phyloP scores from a whole-genome alignment of 53 echinoderm and acorn worm species.

The Pentamera pediparva region DNA sequence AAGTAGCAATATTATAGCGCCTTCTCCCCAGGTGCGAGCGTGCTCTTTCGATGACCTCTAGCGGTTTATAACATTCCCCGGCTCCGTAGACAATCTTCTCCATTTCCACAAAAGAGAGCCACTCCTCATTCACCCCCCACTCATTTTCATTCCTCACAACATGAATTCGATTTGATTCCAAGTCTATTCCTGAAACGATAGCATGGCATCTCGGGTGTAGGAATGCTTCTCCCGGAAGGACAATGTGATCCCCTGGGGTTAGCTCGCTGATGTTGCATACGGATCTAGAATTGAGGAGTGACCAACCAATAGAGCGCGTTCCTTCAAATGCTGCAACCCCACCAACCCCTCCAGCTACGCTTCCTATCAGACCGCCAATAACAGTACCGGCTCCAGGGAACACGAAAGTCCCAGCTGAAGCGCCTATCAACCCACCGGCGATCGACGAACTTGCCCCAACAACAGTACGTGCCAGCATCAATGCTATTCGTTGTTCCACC shows the following conservation, averaged over 20 bases:
- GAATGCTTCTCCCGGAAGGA: constrained; percentile 16
- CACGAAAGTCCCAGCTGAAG: not conserved
- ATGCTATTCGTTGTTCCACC: not conserved
- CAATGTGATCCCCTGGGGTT: constrained; percentile 36
- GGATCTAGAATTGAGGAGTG: too few species aligned
- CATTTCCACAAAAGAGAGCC: constrained; percentile 18
- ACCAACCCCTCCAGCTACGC: constrained; percentile 8
- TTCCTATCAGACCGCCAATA: not conserved
- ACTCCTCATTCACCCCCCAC: constrained; percentile 43
- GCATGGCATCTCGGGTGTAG: constrained; percentile 49
- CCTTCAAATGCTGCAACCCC: constrained; percentile 1
- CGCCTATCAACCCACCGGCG: not conserved
- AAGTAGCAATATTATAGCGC: constrained; percentile 1
- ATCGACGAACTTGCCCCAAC: not conserved
- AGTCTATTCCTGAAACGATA: constrained; percentile 13
- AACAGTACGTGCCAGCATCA: not conserved
- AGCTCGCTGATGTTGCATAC: too few species aligned
- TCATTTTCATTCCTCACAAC: constrained; percentile 42
- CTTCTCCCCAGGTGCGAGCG: not conserved
- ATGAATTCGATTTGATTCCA: not conserved
- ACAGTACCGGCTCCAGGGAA: not conserved
- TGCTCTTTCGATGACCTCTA: not conserved
- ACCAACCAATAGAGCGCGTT: not conserved
- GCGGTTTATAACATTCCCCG: not conserved
- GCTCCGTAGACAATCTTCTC: not conserved